Base-by-base conservation (phyloP, 2,888 invertebrate genomes). In the Dicranocentrus wangi region DNA sequence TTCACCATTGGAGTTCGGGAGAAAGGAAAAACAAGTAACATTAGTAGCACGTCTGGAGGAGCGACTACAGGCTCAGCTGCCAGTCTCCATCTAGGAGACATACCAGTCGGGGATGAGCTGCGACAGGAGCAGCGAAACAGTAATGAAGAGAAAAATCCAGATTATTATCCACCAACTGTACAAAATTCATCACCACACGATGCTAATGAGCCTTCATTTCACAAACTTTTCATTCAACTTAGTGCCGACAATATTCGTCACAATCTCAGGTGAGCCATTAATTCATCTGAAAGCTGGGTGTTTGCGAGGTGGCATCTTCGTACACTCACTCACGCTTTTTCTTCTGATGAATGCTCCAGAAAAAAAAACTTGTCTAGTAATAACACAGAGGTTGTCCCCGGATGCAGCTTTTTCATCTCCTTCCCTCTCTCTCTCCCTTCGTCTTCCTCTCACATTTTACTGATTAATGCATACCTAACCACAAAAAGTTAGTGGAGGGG, bases 181-280 rank as follows among this genome's bases (percentile, higher is more conserved):
- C 73, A 77, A 69, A 78, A 81, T 66, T 66, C 81, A 72, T 68
- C 73, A 76, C 83, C 82, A 17, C 85, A 85, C 70, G 86, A 86
- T 70, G 65, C 81, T 73, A 84, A 75, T 71, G 86, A 86, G 78
- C 83, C 84, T 72, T 80, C 85, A 69, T 82, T 85, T 73, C 82
- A 82, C 68, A 84, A 84, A 79, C 82, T 86, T 81, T 80, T 85
- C 53, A 82, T 83, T 80, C 84, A 85, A 85, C 83, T 85, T 68
- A 84, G 83, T 80, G 84, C 83, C 61, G 85, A 85, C 69, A 85
- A 83, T 65, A 86, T 86, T 80, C 85, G 85, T 68, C 82, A 82
- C 47, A 86, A 84, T 83, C 84, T 86, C 73, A 86, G 84, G 86
- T 86, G 81, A 71, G 84, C 65, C 66, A 70, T 51, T 55, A 25